Base-by-base conservation (phyloP, 1,140 invertebrate genomes). In the Ctenoplectra terminalis region DNA sequence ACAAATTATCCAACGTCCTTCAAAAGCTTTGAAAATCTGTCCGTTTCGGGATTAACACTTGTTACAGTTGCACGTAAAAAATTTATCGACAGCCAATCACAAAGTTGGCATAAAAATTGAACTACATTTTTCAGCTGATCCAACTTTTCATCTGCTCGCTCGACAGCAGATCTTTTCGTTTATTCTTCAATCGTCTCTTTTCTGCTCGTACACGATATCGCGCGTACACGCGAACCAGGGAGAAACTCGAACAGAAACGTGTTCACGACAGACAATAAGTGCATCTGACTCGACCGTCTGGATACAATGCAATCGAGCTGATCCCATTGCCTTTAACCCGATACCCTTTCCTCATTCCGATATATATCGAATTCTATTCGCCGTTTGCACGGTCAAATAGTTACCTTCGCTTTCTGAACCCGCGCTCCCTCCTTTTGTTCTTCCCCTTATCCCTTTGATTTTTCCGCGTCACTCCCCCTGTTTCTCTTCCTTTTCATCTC, bases 181-280 rank as follows among this genome's bases (percentile, higher is more conserved):
- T 75, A 17, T 66, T 64, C 15, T 34, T 63, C 72, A 40, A 40
- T 29, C 46, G 20, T 23, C 34, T 31, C 6, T 40, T 75, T n/a
- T 52, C 31, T 29, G n/a, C 31, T 17, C 31, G 31, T 29, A 37
- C 17, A 40, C 13, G 31, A 64, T 66, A 34, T 56, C 46, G 29
- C 58, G 43, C 23, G 50, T 48, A 67, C 74, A 26, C 60, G 31
- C 5, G 29, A 46, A 6, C 0, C n/a, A 20, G 40, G 8, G 1
- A n/a, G 9, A 29, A 52, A 7, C 70, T n/a, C 50, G 31, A 64
- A 17, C 34, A 52, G 81, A 64, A 79, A 56, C 48, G 54, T 83
- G 74, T 48, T 70, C 29, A n/a, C 74, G 54, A 84, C 82, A 64
- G 64, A 87, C 79, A 84, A 84, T 87, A 85, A 77, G 72, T 81